Base-by-base conservation (phyloP, 2,113 vertebrate species). In the Microtus montanus region DNA sequence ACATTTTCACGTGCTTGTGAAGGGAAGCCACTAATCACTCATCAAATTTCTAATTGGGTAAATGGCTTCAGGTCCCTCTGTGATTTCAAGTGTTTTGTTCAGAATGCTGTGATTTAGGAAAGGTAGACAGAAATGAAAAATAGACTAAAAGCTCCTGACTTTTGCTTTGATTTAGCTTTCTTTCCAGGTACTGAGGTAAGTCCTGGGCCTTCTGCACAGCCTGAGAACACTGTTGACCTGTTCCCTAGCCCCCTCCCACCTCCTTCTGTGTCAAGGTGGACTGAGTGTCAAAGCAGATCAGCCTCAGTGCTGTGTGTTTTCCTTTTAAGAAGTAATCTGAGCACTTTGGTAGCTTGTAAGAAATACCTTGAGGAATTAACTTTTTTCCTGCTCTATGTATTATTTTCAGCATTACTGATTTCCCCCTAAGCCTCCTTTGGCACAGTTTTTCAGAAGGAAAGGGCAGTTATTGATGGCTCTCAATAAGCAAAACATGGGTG, bases 21-120 rank as follows among this genome's bases (percentile, higher is more conserved):
- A 74, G 73, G 70, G 24, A 87, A 54, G 52, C 17, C 86, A 15
- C 64, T 93, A 11, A 54, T 38, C 7, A 64, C 26, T 77, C 93
- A 78, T 90, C 10, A 49, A 30, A n/a, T 90, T 85, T 24, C 47
- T 63, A 63, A 47, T 52, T 77, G 24, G 10, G 15, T 61, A 77
- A 70, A 68, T 93, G n/a, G 44, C 49, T 90, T 47, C n/a, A 33
- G 19, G 19, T 13, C 90, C 19, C 38, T 86, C 9, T 77, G 49
- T 89, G 49, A 58, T 83, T 95, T 89, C 1, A 64, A 77, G 49
- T 28, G 44, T 75, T 95, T 94, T 94, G 63, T 68, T 93, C 19
- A 82, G 44, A 41, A 91, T 7, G 28, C 14, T 41, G 2, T 83
- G 82, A 44, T 92, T 91, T 91, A 63, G 28, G 79, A 89, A 92